Conservation (phyloP, 1,140 invertebrate genomes). For the Ceratina australensis region DNA sequence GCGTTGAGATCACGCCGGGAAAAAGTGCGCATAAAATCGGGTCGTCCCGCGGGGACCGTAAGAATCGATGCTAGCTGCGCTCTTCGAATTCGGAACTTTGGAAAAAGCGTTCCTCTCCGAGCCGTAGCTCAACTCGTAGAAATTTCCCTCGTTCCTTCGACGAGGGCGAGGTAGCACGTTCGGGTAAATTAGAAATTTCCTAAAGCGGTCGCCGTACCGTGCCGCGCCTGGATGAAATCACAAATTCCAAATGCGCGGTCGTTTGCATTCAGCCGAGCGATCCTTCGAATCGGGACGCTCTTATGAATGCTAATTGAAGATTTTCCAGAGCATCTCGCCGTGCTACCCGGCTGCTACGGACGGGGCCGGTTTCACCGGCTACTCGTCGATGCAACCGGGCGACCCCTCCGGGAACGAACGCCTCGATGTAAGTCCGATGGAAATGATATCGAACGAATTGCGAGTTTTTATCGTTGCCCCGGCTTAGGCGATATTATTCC, state of each 20-base stretch:
- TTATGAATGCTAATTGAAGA: slow-evolving; percentile 64
- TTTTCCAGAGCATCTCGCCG: slow-evolving; percentile 41
- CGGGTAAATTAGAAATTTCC: slow-evolving; percentile 59
- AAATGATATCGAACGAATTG: slow-evolving; percentile 2
- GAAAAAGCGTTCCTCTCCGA: neutral
- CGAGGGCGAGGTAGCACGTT: neutral
- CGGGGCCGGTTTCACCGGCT: neutral
- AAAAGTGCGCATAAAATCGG: neutral
- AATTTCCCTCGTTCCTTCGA: neutral
- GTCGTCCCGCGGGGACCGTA: neutral
- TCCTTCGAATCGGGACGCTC: slow-evolving; percentile 52
- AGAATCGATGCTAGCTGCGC: slow-evolving; percentile 7
- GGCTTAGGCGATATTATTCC: neutral
- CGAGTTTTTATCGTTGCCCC: neutral
- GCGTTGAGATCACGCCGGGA: neutral
- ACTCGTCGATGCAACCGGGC: slow-evolving; percentile 3
- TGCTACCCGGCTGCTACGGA: neutral
- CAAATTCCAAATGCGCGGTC: slow-evolving; percentile 48
- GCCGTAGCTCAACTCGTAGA: neutral
- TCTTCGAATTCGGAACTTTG: slow-evolving; percentile 21
- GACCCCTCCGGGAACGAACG: neutral
- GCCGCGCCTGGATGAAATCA: slow-evolving; percentile 15
- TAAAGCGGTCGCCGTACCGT: neutral
- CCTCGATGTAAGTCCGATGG: neutral
- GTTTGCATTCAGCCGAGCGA: slow-evolving; percentile 56